phyloP scores from a whole-genome alignment of 2,113 vertebrate species.

The Butorides virescens region DNA sequence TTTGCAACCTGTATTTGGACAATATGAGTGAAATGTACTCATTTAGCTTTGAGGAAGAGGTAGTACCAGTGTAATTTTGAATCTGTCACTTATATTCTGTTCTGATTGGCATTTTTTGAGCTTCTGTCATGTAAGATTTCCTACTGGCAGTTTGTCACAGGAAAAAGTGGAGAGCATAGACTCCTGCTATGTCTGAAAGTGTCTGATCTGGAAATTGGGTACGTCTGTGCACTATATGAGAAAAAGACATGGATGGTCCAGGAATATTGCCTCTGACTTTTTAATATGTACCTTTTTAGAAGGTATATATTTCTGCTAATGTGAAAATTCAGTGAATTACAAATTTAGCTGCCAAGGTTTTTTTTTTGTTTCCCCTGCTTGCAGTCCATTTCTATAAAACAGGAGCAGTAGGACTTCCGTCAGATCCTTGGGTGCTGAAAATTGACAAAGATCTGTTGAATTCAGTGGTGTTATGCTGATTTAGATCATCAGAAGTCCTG shows the following conservation, averaged over 20 bases:
- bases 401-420: neutral
- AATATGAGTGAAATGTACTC: constrained; percentile 23
- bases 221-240: neutral
- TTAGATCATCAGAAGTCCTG: neutral
- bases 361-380: neutral
- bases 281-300: neutral
- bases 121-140: neutral
- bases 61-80: constrained; percentile 42
- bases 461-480: neutral
- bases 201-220: neutral
- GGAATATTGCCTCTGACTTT: neutral
- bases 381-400: neutral
- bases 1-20: constrained; percentile 17
- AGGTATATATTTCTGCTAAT: neutral
- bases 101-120: constrained; percentile 34
- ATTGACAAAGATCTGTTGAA: neutral
- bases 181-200: neutral
- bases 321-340: neutral
- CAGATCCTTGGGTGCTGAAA: neutral
- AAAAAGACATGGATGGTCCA: neutral
- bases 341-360: neutral
- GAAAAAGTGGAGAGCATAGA: neutral
- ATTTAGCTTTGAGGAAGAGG: constrained; percentile 11
- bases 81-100: constrained; percentile 39
- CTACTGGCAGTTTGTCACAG: constrained; percentile 7